Percentiles rank a stretch among this genome's conserved stretches.
These are phyloP conservation scores for Drosophila mayaguana DNA, from an alignment of 2,888 invertebrate species.

Conservation along the genomic window DNA sequence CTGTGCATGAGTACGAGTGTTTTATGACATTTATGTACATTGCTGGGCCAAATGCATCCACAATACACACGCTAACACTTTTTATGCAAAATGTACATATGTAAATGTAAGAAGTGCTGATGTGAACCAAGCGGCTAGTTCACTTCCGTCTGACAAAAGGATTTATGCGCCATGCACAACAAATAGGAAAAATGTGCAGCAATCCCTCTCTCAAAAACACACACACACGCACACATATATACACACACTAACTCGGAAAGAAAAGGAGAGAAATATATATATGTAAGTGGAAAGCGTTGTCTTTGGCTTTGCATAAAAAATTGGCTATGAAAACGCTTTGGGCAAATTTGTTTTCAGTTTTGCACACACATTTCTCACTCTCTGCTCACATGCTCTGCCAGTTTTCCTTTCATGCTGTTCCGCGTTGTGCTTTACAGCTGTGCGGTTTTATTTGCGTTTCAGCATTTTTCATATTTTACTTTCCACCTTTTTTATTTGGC, in stretches of 20 bases:
- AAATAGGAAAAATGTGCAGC: slow-evolving; percentile 54
- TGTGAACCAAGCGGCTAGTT: slow-evolving; percentile 32
- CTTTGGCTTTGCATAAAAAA: slow-evolving; percentile 79
- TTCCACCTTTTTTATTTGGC: slow-evolving; percentile 23
- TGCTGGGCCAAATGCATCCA: slow-evolving; percentile 60
- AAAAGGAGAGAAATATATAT: neutral
- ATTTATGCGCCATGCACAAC: slow-evolving; percentile 69
- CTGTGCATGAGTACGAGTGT: slow-evolving; percentile 1
- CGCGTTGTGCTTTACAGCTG: slow-evolving; percentile 43
- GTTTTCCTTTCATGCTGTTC: slow-evolving; percentile 44
- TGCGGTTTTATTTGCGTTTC: slow-evolving; percentile 33
- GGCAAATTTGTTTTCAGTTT: slow-evolving; percentile 72
- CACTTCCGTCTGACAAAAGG: slow-evolving; percentile 63
- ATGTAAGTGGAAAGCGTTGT: slow-evolving; percentile 57
- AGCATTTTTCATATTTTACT: slow-evolving; percentile 29
- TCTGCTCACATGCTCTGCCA: slow-evolving; percentile 32
- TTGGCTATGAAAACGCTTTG: slow-evolving; percentile 81
- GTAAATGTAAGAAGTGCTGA: slow-evolving; percentile 29
- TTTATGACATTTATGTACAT: slow-evolving; percentile 68
- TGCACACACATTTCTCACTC: slow-evolving; percentile 51
- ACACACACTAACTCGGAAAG: neutral
- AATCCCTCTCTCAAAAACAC: slow-evolving; percentile 11
- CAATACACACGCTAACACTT: slow-evolving; percentile 7
- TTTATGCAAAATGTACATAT: slow-evolving; percentile 14
- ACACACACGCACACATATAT: neutral